These are phyloP conservation scores for Hypselothyrea guttata DNA, from an alignment of 2,888 invertebrate species.

Conservation along the genomic window DNA sequence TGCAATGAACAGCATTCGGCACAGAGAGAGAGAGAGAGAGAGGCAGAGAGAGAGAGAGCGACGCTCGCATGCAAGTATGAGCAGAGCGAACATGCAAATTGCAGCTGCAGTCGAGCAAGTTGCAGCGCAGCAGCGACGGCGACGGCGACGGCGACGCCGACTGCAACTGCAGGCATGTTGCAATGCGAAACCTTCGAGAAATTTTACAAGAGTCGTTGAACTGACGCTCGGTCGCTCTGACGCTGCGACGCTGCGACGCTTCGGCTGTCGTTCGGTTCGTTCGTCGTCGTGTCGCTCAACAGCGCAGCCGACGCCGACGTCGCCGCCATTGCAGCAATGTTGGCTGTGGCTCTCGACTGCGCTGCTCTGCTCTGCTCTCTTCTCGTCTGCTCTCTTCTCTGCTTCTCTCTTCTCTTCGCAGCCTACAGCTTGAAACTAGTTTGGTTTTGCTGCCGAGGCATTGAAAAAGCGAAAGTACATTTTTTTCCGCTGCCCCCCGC, in stretches of 20 bases:
- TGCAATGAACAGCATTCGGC: conserved; percentile 81
- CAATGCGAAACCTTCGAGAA: conserved; percentile 82
- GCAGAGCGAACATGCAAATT: conserved; percentile 54
- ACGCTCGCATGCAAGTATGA: no score
- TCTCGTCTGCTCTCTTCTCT: conserved; percentile 16
- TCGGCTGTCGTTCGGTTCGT: conserved; percentile 47
- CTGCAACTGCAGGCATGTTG: conserved; percentile 60
- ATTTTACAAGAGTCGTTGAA: conserved; percentile 80
- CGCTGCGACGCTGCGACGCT: conserved; percentile 50
- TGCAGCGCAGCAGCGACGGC: conserved; percentile 52
- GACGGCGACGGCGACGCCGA: conserved; percentile 26
- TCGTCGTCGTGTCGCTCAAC: conserved; percentile 58
- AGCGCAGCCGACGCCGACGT: conserved; percentile 50
- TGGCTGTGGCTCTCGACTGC: conserved; percentile 51
- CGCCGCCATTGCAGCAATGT: conserved; percentile 60
- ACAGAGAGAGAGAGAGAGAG: conserved; percentile 39
- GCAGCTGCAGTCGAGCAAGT: conserved; percentile 55
- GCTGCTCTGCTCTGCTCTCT: conserved; percentile 19
- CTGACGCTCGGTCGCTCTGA: conserved; percentile 59
- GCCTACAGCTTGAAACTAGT: conserved; percentile 68
- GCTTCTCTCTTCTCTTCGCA: no score
- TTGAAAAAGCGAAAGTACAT: conserved; percentile 83
- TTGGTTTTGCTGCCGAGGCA: conserved; percentile 78
- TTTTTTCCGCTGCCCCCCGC: conserved; percentile 50
- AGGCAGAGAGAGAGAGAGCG: conserved; percentile 8